Percentiles rank a stretch among this genome's conserved stretches.
Evolutionary conservation across 64 coral and sea anemone genomes (phyloP).

Genomic region (Montipora capricornis): DNA sequence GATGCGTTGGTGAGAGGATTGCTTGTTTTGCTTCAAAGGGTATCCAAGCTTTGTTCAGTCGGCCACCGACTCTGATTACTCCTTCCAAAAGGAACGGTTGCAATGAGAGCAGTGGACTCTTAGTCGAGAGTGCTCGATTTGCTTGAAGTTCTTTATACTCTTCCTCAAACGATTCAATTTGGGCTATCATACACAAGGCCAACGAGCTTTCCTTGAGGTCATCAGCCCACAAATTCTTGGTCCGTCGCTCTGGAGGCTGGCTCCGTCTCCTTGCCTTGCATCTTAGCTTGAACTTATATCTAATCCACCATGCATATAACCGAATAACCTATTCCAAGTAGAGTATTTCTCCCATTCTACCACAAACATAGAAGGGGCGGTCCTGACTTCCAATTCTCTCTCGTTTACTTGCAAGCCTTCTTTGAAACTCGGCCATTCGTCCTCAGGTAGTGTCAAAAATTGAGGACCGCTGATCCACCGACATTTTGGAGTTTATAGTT

Average conservation of each 20-base stretch:
- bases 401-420: no score
- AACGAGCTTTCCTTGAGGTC: background rate
- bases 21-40: constrained; percentile 18
- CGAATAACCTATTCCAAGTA: background rate
- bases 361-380: background rate
- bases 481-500: background rate
- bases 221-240: background rate
- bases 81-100: background rate
- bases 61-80: constrained; percentile 4
- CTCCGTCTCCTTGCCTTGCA: background rate
- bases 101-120: background rate
- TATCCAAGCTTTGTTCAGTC: background rate
- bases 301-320: background rate
- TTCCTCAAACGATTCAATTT: background rate
- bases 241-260: background rate
- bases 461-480: constrained; percentile 13
- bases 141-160: background rate
- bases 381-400: no score
- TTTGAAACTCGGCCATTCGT: background rate
- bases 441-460: background rate
- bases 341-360: background rate
- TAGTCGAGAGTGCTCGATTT: background rate
- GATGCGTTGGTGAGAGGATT: background rate
- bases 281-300: background rate
- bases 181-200: background rate